Base-by-base conservation (phyloP, 2,797 vertebrate species). In the Telmatherina bonti region DNA sequence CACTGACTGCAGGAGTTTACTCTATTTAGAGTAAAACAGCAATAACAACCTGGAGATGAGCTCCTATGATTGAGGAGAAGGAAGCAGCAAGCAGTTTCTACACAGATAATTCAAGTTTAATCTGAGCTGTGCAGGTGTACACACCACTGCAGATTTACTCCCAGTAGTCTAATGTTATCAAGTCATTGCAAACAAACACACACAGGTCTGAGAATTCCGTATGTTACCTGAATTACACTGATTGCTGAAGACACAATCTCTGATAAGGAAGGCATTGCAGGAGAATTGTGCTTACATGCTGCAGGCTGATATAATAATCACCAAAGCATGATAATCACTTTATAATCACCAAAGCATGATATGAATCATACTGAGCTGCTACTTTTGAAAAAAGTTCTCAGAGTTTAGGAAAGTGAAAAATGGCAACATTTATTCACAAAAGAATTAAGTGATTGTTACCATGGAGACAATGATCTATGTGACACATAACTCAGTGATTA, bases 51-150 rank as follows among this genome's bases (percentile, higher is more conserved):
- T 0, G 51, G 56, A 89, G 88, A 91, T 91, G 85, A 88, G 85
- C 64, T 59, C 7, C 61, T 26, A 15, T 86, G 87, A 91, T 89
- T 86, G 85, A 88, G 81, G 77, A 83, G 79, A 70, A 81, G 72
- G 76, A 68, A 72, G 79, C 74, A 70, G 86, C 78, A 68, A 76
- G 78, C 75, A 72, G 80, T 83, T 71, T 72, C 74, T 43, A 30
- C 64, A 57, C 84, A 67, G 72, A 92, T 89, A 92, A 90, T 89
- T 89, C 77, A 84, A 86, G 85, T 91, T 91, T 92, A 93, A 93
- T 91, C 90, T 81, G 83, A 81, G 85, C 83, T 79, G 80, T 84
- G 89, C 90, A 92, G 91, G 79, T 60, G 38, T 10, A 35, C 73
- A 72, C 79, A 62, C 55, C 62, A 55, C 59, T 66, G 55, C 78